Conservation (phyloP, 2,888 invertebrate genomes). For the Lapara coniferarum region DNA sequence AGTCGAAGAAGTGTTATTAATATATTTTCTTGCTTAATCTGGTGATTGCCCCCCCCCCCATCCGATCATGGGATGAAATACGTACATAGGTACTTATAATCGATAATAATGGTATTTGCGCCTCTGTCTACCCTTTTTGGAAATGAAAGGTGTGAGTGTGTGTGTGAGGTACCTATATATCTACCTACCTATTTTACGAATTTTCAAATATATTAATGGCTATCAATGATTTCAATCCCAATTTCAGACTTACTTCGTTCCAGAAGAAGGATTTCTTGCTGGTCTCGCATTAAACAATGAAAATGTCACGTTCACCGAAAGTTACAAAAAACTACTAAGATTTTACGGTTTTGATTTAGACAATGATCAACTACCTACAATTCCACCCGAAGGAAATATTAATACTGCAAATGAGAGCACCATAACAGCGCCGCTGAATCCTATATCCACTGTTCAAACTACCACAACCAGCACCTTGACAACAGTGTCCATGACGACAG, state of each 20-base stretch:
- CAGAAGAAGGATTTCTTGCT: constrained; percentile 91
- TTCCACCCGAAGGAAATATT: constrained; percentile 48
- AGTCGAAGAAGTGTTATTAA: too few species aligned
- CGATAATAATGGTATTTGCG: too few species aligned
- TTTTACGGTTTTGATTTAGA: constrained; percentile 93
- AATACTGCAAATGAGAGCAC: constrained; percentile 47
- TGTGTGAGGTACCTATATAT: too few species aligned
- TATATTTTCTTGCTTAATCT: too few species aligned
- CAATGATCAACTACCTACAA: constrained; percentile 62
- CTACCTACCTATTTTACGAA: too few species aligned
- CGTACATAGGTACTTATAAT: too few species aligned
- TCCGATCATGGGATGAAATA: too few species aligned
- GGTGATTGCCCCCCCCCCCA: too few species aligned
- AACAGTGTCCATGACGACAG: constrained; percentile 39
- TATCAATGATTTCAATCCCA: background rate
- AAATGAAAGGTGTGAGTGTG: too few species aligned
- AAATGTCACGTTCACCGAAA: constrained; percentile 89
- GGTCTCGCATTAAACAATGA: constrained; percentile 91
- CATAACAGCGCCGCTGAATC: background rate
- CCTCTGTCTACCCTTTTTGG: too few species aligned
- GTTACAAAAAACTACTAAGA: constrained; percentile 88
- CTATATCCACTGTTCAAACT: constrained; percentile 25
- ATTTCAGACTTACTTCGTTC: constrained; percentile 91
- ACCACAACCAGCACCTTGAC: constrained; percentile 32
- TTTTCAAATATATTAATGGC: too few species aligned